Base-by-base conservation (phyloP, 2,888 invertebrate genomes). In the Cephus rjabovi region DNA sequence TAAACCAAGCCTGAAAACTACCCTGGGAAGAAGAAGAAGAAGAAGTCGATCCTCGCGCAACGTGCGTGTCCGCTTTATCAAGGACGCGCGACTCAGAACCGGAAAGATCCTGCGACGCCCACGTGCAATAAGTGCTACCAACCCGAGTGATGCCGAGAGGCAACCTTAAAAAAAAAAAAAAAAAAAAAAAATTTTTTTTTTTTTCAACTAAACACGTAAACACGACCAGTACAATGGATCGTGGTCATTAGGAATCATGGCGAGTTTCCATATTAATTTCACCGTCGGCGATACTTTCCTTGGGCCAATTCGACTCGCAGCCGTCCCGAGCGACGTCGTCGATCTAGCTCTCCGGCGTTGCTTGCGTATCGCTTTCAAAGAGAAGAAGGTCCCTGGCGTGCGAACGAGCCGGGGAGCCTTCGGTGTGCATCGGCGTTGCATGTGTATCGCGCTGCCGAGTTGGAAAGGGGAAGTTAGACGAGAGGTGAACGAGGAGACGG, bases 31-130 rank as follows among this genome's bases (percentile, higher is more conserved):
- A 76, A 37, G 31, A 34, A 34, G 34, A 34, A 34, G 75, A 71
- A 79, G 75, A 76, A 37, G 23, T n/a, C 33, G 69, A 75, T 34
- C 34, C 31, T 15, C 9, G 56, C 9, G 56, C 23, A 56, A 56
- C 56, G 75, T 73, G 40, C 79, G 83, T 77, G 84, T 83, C 81
- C 85, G 86, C 86, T 88, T 88, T 86, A 82, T 84, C 88, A 89
- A 89, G 88, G 89, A 83, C 89, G 86, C 81, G 81, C 80, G 82
- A 80, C 82, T 82, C 84, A 89, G 88, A 91, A 91, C 91, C 91
- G 90, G 90, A 91, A 91, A 90, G 90, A 90, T 91, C 90, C 87
- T 90, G 88, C 89, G 90, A 90, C 90, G 90, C 90, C 90, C 90
- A 71, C 71, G 71, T 34, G 30, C 71, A 15, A 30, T 34, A 31